Conservation (phyloP, 2,113 vertebrate genomes). For the Corythaixoides concolor region DNA sequence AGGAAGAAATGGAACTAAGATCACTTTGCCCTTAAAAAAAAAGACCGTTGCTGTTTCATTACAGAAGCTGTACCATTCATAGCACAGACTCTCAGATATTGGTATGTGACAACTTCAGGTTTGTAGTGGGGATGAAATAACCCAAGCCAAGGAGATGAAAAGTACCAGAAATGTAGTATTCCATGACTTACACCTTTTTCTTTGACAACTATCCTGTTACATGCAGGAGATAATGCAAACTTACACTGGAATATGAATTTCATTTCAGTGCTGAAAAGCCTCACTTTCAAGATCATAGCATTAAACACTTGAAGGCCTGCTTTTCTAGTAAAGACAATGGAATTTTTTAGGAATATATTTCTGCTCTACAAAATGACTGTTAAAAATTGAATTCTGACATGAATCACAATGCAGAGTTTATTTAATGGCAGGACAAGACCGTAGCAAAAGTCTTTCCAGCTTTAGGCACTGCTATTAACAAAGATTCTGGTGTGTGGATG, state of each 20-base stretch:
- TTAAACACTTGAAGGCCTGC: not conserved
- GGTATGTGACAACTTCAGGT: not conserved
- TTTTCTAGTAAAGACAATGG: not conserved
- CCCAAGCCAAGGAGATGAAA: not conserved
- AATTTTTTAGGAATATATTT: conserved; percentile 2
- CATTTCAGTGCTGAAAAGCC: not conserved
- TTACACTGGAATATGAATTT: not conserved
- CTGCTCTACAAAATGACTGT: not conserved
- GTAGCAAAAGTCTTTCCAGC: not conserved
- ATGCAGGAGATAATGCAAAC: not conserved
- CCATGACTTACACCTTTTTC: not conserved
- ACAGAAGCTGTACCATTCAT: not conserved
- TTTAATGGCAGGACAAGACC: not conserved
- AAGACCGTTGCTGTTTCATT: not conserved
- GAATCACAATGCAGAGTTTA: not conserved
- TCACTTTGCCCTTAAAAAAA: not conserved
- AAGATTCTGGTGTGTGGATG: not conserved
- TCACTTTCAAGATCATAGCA: not conserved
- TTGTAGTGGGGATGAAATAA: not conserved
- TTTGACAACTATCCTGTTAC: not conserved
- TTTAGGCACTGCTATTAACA: not conserved
- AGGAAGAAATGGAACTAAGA: not conserved
- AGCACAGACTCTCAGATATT: not conserved
- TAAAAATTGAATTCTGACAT: not conserved
- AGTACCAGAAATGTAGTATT: not conserved